Conservation (phyloP, 2,797 vertebrate species). For the Onychomys torridus region DNA sequence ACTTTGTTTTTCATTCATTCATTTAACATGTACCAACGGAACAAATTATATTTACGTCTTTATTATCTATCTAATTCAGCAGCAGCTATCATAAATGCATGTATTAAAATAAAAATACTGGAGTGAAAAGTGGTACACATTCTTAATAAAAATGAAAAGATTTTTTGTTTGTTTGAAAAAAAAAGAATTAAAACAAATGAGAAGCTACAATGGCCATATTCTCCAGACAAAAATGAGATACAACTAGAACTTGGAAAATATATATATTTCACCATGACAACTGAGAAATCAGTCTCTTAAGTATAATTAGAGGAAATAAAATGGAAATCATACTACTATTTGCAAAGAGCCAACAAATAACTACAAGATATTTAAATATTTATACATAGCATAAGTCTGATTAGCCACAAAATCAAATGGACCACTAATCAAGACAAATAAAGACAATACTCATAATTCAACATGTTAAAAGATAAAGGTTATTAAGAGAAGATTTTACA, state of each 20-base stretch:
- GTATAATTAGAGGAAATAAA: constrained; percentile 48
- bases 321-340: not conserved
- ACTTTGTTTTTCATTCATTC: constrained; percentile 11
- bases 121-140: not conserved
- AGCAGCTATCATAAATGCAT: not conserved
- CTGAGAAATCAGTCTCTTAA: constrained; percentile 27
- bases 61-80: not conserved
- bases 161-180: not conserved
- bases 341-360: constrained; percentile 21
- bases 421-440: constrained; percentile 39
- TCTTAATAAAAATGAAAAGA: not conserved
- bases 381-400: not conserved
- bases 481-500: constrained; percentile 4
- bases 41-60: not conserved
- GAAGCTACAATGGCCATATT: not conserved
- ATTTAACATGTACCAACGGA: not conserved
- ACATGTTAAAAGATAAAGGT: constrained; percentile 1
- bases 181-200: not conserved
- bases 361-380: not conserved
- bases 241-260: not conserved
- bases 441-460: constrained; percentile 8
- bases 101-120: not conserved
- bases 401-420: not conserved
- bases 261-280: not conserved
- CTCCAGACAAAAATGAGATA: constrained; percentile 10